Base-by-base conservation (phyloP, 2,113 vertebrate species). In the Casuarius casuarius region DNA sequence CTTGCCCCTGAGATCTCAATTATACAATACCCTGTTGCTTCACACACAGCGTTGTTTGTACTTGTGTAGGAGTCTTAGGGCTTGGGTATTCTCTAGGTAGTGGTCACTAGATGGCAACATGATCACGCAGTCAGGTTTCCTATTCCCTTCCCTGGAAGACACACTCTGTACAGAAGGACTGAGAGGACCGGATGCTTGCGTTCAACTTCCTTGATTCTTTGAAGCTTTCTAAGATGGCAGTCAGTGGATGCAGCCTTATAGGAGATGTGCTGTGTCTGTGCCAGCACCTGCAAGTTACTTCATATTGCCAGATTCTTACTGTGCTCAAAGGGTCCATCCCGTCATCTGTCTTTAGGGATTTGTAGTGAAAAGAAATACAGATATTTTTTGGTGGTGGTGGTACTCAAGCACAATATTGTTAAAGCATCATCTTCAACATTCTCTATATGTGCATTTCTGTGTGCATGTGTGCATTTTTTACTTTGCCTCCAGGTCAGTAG, bases 91-190 rank as follows among this genome's bases (percentile, higher is more conserved):
- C 84, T 89, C 58, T 26, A 42, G 75, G n/a, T 59, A 91, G 84
- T 0, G 23, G 92, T 96, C 96, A 97, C 96, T 96, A 97, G 97
- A 95, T 94, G 96, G 96, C 94, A 96, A 97, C 93, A 95, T 95
- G 96, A 90, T 91, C 97, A 62, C 94, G 84, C 58, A 91, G 65
- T 12, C 48, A 51, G 26, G 35, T 67, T 91, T 51, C 59, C 21
- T n/a, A 0, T 33, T 96, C n/a, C 56, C 14, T 62, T 65, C 48
- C 72, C 59, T 29, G 84, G 84, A 80, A 94, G 74, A 58, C 44
- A 25, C 7, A 3, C 22, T 65, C 4, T 83, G 4, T 21, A 52
- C 44, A 33, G 83, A 77, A 72, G 66, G 35, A 42, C 5, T 2
- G 19, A 59, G 33, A 59, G 75, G 23, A 38, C 74, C 2, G n/a